Evolutionary conservation across 1,140 invertebrate genomes (phyloP).

Genomic region (Sitodiplosis mosellana): DNA sequence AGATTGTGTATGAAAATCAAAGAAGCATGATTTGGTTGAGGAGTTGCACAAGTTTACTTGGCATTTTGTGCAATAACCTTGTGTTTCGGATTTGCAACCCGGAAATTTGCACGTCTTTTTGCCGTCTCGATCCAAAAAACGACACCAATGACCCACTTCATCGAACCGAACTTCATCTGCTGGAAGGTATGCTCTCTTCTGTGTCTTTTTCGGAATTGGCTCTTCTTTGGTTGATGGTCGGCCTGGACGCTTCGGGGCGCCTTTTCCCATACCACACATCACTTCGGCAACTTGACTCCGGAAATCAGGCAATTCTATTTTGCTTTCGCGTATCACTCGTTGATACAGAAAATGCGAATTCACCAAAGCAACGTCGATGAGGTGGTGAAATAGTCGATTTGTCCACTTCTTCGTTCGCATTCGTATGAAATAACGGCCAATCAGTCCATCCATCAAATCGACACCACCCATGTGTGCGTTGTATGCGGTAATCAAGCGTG

Average conservation of each 20-base stretch:
- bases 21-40: background rate
- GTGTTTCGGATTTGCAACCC: background rate
- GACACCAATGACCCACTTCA: background rate
- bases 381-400: conserved; percentile 25
- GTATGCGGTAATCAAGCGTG: conserved; percentile 26
- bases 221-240: background rate
- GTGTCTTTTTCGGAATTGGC: background rate
- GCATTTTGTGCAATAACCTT: background rate
- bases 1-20: background rate
- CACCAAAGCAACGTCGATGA: conserved; percentile 20
- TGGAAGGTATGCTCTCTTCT: background rate
- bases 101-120: background rate
- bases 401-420: conserved; percentile 26
- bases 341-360: conserved; percentile 6
- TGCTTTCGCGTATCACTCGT: background rate
- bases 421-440: conserved; percentile 23
- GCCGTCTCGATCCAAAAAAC: background rate
- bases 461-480: conserved; percentile 30
- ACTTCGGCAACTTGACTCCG: background rate
- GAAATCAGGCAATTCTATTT: background rate
- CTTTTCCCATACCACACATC: background rate
- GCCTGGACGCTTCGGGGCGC: background rate
- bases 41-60: background rate
- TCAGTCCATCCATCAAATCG: conserved; percentile 23
- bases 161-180: background rate